Base-by-base conservation (phyloP, 1,140 invertebrate species). In the Goniozus legneri region DNA sequence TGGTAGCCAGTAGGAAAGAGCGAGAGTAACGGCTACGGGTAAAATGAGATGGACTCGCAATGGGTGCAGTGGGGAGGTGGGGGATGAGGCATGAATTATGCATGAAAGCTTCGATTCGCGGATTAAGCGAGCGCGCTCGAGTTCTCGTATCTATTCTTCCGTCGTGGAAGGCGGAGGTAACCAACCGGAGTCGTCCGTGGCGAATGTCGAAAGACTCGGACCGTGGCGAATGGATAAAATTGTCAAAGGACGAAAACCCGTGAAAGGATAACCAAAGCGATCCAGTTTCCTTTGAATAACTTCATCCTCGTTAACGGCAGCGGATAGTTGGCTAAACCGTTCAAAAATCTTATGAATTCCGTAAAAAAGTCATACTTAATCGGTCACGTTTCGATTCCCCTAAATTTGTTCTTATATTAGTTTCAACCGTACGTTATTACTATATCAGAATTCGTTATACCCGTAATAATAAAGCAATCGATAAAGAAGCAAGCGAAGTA, bases 51-150 rank as follows among this genome's bases (percentile, higher is more conserved):
- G 12, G 21, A 31, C 21, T 21, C 20, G 33, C 14, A 44, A 21
- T 16, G 19, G 36, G 22, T 16, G 37, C n/a, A 42, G 27, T 18
- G 19, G 21, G 13, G 27, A 34, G 33, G 24, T 19, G 37, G 8
- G 15, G 33, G 33, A 31, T 38, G 19, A 15, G 22, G 32, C 59
- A 65, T 75, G 69, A 72, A 73, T 72, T 68, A 75, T 73, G 71
- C 69, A 75, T 71, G 59, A 70, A 67, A 73, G 69, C 69, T 75
- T 75, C 69, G 72, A 75, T 75, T 75, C 69, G 66, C 67, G 68
- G 71, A 72, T 71, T 72, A 72, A 71, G 60, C 60, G 54, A 54
- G 55, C 56, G 50, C 48, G 54, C 51, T 49, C 50, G 50, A 51
- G 59, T 55, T 58, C 62, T 53, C 53, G 47, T 58, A 53, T 59